phyloP scores from a whole-genome alignment of 2,797 vertebrate genomes.

The Siniperca scherzeri region DNA sequence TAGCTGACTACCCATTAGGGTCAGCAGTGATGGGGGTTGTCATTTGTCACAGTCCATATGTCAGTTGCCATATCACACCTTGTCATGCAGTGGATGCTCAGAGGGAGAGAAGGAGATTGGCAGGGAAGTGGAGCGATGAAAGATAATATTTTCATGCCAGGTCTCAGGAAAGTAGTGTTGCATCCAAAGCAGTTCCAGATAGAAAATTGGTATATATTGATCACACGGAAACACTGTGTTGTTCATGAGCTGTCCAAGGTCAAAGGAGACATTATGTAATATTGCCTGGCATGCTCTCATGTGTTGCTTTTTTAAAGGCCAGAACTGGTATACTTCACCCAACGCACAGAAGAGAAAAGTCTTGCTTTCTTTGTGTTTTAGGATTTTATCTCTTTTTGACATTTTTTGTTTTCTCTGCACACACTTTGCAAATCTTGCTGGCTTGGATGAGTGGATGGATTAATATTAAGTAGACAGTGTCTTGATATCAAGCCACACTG shows the following conservation, averaged over 20 bases:
- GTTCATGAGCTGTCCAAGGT: constrained; percentile 44
- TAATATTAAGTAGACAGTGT: constrained; percentile 15
- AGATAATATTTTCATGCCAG: constrained; percentile 1
- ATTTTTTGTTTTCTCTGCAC: constrained; percentile 4
- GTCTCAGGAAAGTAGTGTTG: constrained; percentile 3
- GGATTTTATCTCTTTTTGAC: constrained; percentile 1
- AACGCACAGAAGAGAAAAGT: constrained; percentile 6
- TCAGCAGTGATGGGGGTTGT: constrained; percentile 20
- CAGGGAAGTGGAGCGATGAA: background rate
- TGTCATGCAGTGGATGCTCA: background rate
- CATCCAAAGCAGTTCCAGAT: background rate
- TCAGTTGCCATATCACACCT: constrained; percentile 19
- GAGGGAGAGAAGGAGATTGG: constrained; percentile 13
- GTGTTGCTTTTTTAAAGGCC: constrained; percentile 30
- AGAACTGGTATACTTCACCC: constrained; percentile 19
- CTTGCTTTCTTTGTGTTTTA: background rate
- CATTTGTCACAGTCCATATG: constrained; percentile 36
- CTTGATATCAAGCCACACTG: constrained; percentile 7
- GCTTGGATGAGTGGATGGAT: constrained; percentile 16
- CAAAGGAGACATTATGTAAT: constrained; percentile 48
- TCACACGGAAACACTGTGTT: constrained; percentile 43
- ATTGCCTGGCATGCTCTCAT: constrained; percentile 14
- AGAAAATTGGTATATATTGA: constrained; percentile 15
- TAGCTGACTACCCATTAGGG: constrained; percentile 19
- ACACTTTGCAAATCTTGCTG: constrained; percentile 20